These are phyloP conservation scores for Andrena marginata DNA, from an alignment of 2,888 invertebrate genomes.

Conservation along the genomic window DNA sequence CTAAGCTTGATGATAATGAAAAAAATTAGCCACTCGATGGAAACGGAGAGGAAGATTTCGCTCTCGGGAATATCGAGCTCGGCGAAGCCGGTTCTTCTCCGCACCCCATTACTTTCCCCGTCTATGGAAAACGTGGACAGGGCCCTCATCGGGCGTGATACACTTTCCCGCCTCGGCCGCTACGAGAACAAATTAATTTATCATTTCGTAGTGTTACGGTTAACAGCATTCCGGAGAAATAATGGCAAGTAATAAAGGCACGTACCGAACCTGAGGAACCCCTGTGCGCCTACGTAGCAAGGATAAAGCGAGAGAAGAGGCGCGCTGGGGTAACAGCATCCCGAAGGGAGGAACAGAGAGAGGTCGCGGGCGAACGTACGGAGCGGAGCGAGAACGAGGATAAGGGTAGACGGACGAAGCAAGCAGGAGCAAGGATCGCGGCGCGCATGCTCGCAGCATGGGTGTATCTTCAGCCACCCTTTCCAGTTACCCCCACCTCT, in stretches of 20 bases:
- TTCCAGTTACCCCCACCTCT: conserved; percentile 68
- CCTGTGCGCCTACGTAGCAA: conserved; percentile 32
- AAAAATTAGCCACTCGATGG: conserved; percentile 10
- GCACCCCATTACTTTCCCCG: conserved; percentile 41
- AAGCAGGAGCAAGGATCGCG: conserved; percentile 28
- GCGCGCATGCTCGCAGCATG: conserved; percentile 78
- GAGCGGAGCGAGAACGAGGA: conserved; percentile 40
- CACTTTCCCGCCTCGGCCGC: conserved; percentile 51
- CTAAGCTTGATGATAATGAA: neutral
- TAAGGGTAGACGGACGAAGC: conserved; percentile 30
- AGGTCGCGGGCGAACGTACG: conserved; percentile 4
- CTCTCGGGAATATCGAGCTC: conserved; percentile 42
- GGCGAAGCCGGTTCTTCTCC: conserved; percentile 21
- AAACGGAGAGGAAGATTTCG: conserved; percentile 14
- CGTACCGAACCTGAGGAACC: conserved; percentile 59
- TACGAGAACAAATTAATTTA: conserved; percentile 71
- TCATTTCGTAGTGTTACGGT: conserved; percentile 67
- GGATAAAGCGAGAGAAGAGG: conserved; percentile 36
- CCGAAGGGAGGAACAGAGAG: neutral
- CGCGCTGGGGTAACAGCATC: conserved; percentile 11
- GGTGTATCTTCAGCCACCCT: conserved; percentile 80
- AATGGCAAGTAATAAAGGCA: conserved; percentile 66
- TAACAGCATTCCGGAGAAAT: conserved; percentile 67
- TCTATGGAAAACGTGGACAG: conserved; percentile 37
- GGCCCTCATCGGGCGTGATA: conserved; percentile 51